Evolutionary conservation across 2,113 vertebrate species (phyloP).

Genomic region (Gobius niger): DNA sequence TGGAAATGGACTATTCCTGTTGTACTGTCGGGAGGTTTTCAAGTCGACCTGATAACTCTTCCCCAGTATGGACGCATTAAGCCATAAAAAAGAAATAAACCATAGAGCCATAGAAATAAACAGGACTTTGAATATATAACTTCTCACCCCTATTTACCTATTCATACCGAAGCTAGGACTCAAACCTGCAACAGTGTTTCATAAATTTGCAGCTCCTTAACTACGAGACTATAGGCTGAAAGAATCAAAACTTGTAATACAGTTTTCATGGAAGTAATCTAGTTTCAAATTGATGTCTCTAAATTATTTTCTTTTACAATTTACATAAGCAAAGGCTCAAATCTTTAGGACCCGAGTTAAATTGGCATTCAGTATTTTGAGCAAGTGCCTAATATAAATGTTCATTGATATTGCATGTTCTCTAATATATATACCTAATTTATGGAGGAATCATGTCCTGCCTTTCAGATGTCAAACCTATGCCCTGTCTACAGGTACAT

Average conservation of each 20-base stretch:
- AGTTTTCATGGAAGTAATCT: too few relatives aligned
- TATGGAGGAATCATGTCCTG: slow-evolving; percentile 4
- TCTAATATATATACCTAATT: slow-evolving; percentile 14
- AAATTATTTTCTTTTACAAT: too few relatives aligned
- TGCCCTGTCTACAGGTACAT: neutral
- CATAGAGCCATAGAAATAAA: slow-evolving; percentile 20
- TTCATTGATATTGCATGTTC: neutral
- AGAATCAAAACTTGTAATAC: too few relatives aligned
- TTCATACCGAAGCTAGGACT: slow-evolving; percentile 30
- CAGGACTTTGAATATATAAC: slow-evolving; percentile 8
- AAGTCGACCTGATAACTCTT: slow-evolving; percentile 56
- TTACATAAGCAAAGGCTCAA: neutral
- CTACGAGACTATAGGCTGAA: too few relatives aligned
- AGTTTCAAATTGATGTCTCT: too few relatives aligned
- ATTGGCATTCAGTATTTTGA: neutral
- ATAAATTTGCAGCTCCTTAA: too few relatives aligned
- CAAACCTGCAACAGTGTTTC: slow-evolving; percentile 4
- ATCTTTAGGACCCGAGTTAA: neutral
- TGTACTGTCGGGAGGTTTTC: slow-evolving; percentile 20
- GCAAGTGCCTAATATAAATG: neutral
- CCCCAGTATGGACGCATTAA: slow-evolving; percentile 25
- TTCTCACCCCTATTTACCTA: too few relatives aligned
- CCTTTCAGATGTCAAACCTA: neutral
- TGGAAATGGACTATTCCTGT: slow-evolving; percentile 22
- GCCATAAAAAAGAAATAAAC: too few relatives aligned